These are phyloP conservation scores for Ischnus inquisitorius DNA, from an alignment of 2,888 invertebrate species.

Conservation along the genomic window DNA sequence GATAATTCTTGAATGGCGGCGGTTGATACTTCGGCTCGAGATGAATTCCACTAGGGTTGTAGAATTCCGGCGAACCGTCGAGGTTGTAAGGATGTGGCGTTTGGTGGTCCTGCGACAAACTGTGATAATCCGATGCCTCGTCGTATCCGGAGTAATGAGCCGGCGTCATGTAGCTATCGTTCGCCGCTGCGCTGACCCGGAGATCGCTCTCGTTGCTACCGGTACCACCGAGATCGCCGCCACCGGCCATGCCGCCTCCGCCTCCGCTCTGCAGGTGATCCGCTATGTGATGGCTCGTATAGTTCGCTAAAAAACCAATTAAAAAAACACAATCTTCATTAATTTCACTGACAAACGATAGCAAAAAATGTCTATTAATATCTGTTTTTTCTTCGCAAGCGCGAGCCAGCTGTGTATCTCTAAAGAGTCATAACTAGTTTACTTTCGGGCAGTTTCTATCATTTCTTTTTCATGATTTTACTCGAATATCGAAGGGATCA, in stretches of 20 bases:
- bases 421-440: too few relatives aligned
- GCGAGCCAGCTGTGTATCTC: too few relatives aligned
- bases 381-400: not conserved
- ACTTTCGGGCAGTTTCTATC: too few relatives aligned
- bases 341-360: not conserved
- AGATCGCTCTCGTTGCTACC: slow-evolving; percentile 81
- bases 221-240: slow-evolving; percentile 80
- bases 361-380: not conserved
- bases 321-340: slow-evolving; percentile 1
- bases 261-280: slow-evolving; percentile 81
- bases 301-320: slow-evolving; percentile 78
- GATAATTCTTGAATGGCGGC: slow-evolving; percentile 90
- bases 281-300: slow-evolving; percentile 83
- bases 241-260: slow-evolving; percentile 75
- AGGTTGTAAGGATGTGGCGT: slow-evolving; percentile 87
- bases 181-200: slow-evolving; percentile 78
- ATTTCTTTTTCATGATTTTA: too few relatives aligned
- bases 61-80: slow-evolving; percentile 92
- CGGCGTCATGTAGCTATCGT: slow-evolving; percentile 83
- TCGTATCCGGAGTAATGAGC: slow-evolving; percentile 86
- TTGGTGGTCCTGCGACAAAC: slow-evolving; percentile 86
- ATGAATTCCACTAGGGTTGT: slow-evolving; percentile 87
- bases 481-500: too few relatives aligned
- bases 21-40: slow-evolving; percentile 92
- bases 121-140: slow-evolving; percentile 87